Base-by-base conservation (phyloP, 2,113 vertebrate genomes). In the Gambusia affinis region DNA sequence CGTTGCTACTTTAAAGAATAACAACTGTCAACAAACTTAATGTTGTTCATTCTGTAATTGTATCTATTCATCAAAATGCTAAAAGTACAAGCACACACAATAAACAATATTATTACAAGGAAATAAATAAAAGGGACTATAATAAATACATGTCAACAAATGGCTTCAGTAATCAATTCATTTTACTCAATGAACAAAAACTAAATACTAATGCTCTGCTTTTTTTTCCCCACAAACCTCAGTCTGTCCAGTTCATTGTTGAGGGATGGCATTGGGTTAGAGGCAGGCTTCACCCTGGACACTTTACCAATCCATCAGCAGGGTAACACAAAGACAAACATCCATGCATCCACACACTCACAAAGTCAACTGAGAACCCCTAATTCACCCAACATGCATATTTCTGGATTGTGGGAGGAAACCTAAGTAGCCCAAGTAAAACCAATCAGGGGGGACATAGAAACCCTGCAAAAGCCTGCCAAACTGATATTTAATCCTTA, bases 281-380 rank as follows among this genome's bases (percentile, higher is more conserved):
- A 65, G 12, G 64, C 1, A 39, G 24, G 33, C 22, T 35, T 39
- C 64, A 65, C 35, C 22, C 22, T 37, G 33, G 22, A 65, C 64
- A 39, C 14, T 17, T 24, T 39, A 1, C 35, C 12, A 39, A 67
- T 67, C 37, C 37, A 67, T 67, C 37, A 67, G 2, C 15, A 31
- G 35, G 37, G 27, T 8, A 64, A 35, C 63, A 64, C 63, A 64
- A 65, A 65, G 33, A n/a, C 15, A 65, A 65, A 65, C 64, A 65
- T n/a, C 24, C n/a, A 65, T 65, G 11, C n/a, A 42, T 42, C 3
- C 12, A 44, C 37, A 67, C 35, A 28, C 64, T 27, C 37, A 67
- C 64, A 67, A 12, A 39, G 64, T 65, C 8, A 27, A 39, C 22
- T 24, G 30, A 64, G 64, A 44, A 44, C 42, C 27, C 37, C 37